Evolutionary conservation across 2,113 vertebrate species (phyloP), one percentile per base, ranked within the genome.

Genomic region (Leiothrix lutea): DNA sequence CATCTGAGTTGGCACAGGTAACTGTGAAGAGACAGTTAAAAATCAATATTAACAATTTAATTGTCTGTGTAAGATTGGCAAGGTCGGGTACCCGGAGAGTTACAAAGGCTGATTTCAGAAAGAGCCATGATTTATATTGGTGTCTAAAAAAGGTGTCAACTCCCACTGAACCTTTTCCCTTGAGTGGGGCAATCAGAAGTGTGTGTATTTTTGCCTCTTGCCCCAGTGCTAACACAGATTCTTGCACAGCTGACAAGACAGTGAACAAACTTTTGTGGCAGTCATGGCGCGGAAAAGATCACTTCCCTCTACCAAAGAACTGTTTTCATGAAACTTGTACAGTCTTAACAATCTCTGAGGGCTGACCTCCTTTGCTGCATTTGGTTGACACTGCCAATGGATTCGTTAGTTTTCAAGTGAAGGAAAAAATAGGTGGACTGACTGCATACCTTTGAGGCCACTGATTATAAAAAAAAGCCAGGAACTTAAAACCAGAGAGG

Each of bases 151-250:
- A 56, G 36, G 10, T n/a, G 35, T 53, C 61, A 22, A 23, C 33
- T 88, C 48, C 50, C 31, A 5, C 62, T 44, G 31, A 75, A 65
- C 25, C 66, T 72, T 80, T 48, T 82, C 28, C 57, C 53, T 24
- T 16, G 57, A 53, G 31, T 36, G 47, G 28, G 47, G 23, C 65
- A 60, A 44, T 84, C 35, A 8, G n/a, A 62, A 91, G 25, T 2
- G 0, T 22, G 19, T 47, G 14, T 50, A 22, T 81, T 71, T 71
- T 62, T 0, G 0, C 31, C n/a, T 45, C 70, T 56, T 84, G 23
- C 33, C 66, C 58, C 18, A 72, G 36, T 1, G 1, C 70, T 65
- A 38, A 60, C 2, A 11, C 10, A 36, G 61, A 36, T 79, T 61
- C 61, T 82, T 75, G 31, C n/a, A n/a, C 29, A 81, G 70, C 19